These are phyloP conservation scores for Nycticebus coucang DNA, from an alignment of 2,113 vertebrate species.

Conservation along the genomic window DNA sequence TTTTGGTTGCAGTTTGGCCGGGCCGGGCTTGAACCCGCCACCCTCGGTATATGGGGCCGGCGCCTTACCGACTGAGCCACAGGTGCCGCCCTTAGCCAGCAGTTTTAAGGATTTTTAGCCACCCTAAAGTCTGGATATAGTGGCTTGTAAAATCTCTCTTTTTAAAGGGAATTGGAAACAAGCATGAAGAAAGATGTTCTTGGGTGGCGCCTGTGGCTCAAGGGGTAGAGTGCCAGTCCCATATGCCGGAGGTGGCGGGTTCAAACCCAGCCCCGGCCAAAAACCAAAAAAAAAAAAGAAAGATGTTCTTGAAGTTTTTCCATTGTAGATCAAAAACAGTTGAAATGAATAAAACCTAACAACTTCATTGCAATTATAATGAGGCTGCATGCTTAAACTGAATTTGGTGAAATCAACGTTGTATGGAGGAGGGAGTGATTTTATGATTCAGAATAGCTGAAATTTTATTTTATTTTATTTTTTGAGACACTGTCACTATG, in stretches of 20 bases:
- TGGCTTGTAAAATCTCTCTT: not conserved
- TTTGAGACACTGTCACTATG: too few species aligned
- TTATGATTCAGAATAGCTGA: not conserved
- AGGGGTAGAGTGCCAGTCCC: too few species aligned
- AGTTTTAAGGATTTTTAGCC: not conserved
- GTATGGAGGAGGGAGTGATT: not conserved
- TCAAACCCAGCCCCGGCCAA: too few species aligned
- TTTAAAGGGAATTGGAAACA: not conserved
- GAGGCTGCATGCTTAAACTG: not conserved
- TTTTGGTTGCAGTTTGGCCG: too few species aligned
- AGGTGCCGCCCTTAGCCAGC: too few species aligned
- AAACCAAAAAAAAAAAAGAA: too few species aligned
- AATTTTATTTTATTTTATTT: too few species aligned
- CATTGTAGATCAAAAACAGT: not conserved
- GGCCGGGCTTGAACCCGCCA: too few species aligned
- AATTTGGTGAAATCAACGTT: not conserved
- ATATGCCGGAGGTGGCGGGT: too few species aligned
- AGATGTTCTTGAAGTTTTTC: not conserved
- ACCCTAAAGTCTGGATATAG: not conserved
- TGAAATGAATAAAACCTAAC: not conserved
- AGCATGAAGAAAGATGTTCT: not conserved
- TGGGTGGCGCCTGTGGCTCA: too few species aligned
- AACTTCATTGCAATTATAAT: not conserved
- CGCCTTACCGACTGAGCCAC: too few species aligned
- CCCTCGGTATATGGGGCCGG: too few species aligned